Evolutionary conservation across 2,888 invertebrate genomes (phyloP), one percentile per base, ranked within the genome.

Genomic region (Apotomis betuletana): DNA sequence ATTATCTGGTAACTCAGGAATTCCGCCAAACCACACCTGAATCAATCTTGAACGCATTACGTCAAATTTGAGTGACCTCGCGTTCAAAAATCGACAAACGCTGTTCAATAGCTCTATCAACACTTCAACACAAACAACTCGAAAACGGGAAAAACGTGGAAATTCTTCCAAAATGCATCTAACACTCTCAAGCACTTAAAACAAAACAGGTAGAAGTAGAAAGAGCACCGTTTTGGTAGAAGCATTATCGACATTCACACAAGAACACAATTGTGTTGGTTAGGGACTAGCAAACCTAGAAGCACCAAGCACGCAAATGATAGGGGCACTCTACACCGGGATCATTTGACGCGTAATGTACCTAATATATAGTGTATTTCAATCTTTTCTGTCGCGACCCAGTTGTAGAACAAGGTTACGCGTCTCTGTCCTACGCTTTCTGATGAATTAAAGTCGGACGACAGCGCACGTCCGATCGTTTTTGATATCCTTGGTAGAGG

Each of bases 241-340:
- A 77, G 74, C 77, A 76, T 74, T 76, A 70, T 75, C 46, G 58
- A 74, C 74, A 75, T 76, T 77, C 80, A 78, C 76, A 79, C 81
- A 73, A 70, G 61, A 70, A 57, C 46, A 76, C 71, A 55, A 73
- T 69, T 41, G 72, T 62, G 13, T 76, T 52, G 75, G 79, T 82
- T 79, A 81, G 77, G 75, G 72, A 76, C 81, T 85, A 83, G 82
- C 81, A 77, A 76, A 74, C 78, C 74, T 76, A 78, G 55, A 81
- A 81, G 79, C 80, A 65, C 65, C 69, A 78, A 77, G 77, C 68
- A 67, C 5, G 46, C 46, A 60, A 70, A 60, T 60, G 49, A 13
- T 57, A 38, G 51, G n/a, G 27, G 27, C 27, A 27, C 27, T 27
- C 27, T 27, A 27, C 27, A 27, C 2, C 27, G 27, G 27, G 27